Evolutionary conservation across 2,888 invertebrate genomes (phyloP), one percentile per base, ranked within the genome.

Genomic region (Nebria brevicollis): DNA sequence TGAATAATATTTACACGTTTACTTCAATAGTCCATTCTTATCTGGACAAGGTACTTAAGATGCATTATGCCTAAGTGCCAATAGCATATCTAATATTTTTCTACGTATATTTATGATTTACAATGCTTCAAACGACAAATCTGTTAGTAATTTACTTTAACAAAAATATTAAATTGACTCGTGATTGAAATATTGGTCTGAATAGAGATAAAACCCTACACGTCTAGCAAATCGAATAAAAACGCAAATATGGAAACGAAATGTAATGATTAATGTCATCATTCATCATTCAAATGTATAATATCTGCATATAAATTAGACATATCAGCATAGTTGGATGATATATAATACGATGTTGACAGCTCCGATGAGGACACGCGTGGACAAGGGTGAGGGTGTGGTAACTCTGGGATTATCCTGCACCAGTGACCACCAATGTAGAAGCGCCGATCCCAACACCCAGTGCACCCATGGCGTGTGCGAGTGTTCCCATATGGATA

Each of bases 361-460:
- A 80, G 80, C 80, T 7, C 80, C 80, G 66, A 70, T 80, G 4
- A 74, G 80, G 10, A 80, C 75, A 20, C 68, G 80, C 25, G 65
- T 80, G 11, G 80, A 80, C 68, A 80, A 75, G 75, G 75, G 75
- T 34, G 90, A 91, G 82, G 89, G 90, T 15, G 90, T 91, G 73
- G 88, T 87, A 68, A 90, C 92, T 0, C 90, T 97, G 65, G 97
- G 97, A 7, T 91, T 95, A 86, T 89, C 93, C 3, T 97, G 97
- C 87, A 90, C 92, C 68, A 92, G 92, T 34, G 94, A 96, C 88
- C 89, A 93, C 54, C 96, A 97, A 89, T 97, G 97, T 86, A 93
- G 93, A 85, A 91, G 93, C 84, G 93, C 96, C 7, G 97, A 97
- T 90, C 92, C 94, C 0, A 91, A 94, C 86, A 94, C 96, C 0